Percentiles rank a stretch among this genome's conserved stretches.
Evolutionary conservation across 2,113 vertebrate genomes (phyloP).

Genomic region (Elanoides forficatus): DNA sequence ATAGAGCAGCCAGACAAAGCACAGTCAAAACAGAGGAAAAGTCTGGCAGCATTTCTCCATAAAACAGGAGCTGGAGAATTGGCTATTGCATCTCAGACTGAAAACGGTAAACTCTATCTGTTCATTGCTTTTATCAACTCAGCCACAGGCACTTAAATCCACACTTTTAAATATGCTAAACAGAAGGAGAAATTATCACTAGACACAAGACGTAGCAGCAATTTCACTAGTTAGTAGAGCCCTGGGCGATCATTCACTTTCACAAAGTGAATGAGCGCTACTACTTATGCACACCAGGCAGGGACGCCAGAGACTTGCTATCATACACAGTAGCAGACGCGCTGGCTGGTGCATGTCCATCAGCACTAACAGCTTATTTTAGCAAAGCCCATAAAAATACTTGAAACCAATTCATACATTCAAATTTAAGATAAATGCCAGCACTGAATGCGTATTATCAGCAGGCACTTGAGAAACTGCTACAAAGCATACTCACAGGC

Average conservation of each 20-base stretch:
- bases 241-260: neutral
- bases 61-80: neutral
- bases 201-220: neutral
- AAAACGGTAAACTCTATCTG: neutral
- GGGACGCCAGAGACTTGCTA: neutral
- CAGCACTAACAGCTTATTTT: neutral
- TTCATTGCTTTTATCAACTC: neutral
- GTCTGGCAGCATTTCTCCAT: neutral
- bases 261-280: neutral
- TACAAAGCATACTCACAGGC: slow-evolving; percentile 66
- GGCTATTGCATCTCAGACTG: neutral
- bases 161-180: neutral
- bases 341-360: neutral
- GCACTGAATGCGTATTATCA: neutral
- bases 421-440: neutral
- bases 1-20: slow-evolving; percentile 24
- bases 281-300: neutral
- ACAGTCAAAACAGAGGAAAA: slow-evolving; percentile 8
- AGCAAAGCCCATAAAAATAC: neutral
- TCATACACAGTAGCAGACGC: neutral
- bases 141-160: neutral
- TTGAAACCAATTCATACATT: neutral
- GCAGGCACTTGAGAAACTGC: neutral
- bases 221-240: neutral
- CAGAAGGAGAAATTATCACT: neutral